phyloP scores from a whole-genome alignment of 2,113 vertebrate genomes.

The Rhodinocichla rosea region DNA sequence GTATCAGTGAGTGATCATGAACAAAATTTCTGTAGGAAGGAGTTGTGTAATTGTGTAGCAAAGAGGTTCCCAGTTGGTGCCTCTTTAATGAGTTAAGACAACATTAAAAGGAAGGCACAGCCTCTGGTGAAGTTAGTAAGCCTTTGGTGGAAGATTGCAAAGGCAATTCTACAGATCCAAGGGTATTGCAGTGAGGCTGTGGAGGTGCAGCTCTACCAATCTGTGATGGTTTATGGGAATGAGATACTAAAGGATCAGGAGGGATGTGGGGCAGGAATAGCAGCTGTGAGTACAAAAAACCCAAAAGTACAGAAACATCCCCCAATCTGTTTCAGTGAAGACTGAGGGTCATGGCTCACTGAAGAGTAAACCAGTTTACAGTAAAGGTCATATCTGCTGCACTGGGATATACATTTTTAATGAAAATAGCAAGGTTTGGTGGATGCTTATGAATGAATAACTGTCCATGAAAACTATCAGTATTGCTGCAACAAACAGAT shows the following conservation, averaged over 20 bases:
- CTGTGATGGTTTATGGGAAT: not conserved
- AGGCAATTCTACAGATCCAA: not conserved
- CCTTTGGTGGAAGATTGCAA: not conserved
- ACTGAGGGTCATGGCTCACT: not conserved
- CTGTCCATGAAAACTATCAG: not conserved
- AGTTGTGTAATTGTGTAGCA: not conserved
- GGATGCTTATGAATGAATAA: not conserved
- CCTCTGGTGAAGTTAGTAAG: not conserved
- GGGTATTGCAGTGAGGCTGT: not conserved
- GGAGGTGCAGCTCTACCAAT: fast-evolving
- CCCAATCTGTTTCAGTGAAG: not conserved
- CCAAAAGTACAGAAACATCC: not conserved
- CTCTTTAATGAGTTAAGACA: not conserved
- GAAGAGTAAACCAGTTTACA: not conserved
- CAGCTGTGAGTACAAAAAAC: not conserved
- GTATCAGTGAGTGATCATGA: not conserved
- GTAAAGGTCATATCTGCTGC: not conserved
- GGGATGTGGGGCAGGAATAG: not conserved
- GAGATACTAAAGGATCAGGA: not conserved
- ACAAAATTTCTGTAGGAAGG: not conserved
- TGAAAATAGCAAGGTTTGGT: not conserved
- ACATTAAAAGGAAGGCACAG: not conserved
- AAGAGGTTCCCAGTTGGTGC: not conserved
- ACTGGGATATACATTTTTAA: not conserved
- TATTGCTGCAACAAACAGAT: not conserved